Percentiles rank a stretch among this genome's conserved stretches.
These are phyloP conservation scores for Paratilapia polleni DNA, from an alignment of 2,113 vertebrate species.

Conservation along the genomic window DNA sequence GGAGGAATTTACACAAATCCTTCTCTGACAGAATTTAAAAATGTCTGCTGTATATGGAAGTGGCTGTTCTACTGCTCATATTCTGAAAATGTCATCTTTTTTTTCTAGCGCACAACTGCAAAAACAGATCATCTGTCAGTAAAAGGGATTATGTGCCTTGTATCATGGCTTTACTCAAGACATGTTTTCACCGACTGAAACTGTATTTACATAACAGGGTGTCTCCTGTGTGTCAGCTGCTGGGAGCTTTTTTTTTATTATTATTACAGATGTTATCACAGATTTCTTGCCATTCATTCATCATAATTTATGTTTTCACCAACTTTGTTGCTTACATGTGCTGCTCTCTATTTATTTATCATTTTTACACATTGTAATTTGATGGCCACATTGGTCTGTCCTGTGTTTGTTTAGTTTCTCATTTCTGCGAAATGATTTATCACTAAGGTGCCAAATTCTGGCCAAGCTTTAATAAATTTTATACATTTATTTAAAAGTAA, in stretches of 20 bases:
- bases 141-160: constrained; percentile 12
- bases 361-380: constrained; percentile 76
- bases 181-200: constrained; percentile 49
- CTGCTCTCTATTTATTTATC: constrained; percentile 84
- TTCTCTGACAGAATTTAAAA: not conserved
- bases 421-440: constrained; percentile 94
- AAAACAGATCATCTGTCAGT: constrained; percentile 23
- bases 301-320: constrained; percentile 61
- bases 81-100: constrained; percentile 4
- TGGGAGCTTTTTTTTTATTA: constrained; percentile 26
- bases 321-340: not conserved
- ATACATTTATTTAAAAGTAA: constrained; percentile 63
- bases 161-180: constrained; percentile 2
- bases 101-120: not conserved
- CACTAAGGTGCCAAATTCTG: constrained; percentile 82
- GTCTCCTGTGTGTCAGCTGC: constrained; percentile 22
- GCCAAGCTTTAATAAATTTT: constrained; percentile 83
- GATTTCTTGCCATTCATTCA: constrained; percentile 56
- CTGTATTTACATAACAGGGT: constrained; percentile 6
- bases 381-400: constrained; percentile 89
- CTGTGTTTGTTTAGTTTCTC: constrained; percentile 74
- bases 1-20: not conserved
- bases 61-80: not conserved
- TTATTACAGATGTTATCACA: not conserved
- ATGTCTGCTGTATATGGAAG: not conserved